A percentile compares a stretch with the other conserved stretches of the same genome.
These are phyloP conservation scores for Chironomus riparius DNA, from an alignment of 2,888 invertebrate genomes.

Conservation along the genomic window DNA sequence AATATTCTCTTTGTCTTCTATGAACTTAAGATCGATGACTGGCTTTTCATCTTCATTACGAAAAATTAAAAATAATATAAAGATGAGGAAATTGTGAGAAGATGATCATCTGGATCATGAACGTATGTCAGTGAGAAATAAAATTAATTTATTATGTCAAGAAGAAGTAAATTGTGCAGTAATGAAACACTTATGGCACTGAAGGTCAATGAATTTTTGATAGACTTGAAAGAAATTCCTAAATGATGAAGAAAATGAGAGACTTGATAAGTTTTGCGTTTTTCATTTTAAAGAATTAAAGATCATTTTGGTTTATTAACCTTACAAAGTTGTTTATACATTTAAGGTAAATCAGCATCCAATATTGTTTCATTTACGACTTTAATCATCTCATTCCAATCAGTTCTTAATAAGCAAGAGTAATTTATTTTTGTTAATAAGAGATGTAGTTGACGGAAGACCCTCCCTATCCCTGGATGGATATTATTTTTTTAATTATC, in stretches of 20 bases:
- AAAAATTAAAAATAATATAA: not conserved
- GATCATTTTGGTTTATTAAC: slow-evolving; percentile 2
- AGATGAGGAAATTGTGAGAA: not conserved
- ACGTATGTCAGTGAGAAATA: not conserved
- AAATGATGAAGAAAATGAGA: too few species aligned
- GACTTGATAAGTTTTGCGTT: not conserved
- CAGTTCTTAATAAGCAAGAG: not conserved
- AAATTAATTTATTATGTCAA: not conserved
- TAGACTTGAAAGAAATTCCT: not conserved
- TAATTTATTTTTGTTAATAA: not conserved
- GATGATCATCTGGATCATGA: not conserved
- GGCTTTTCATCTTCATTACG: not conserved
- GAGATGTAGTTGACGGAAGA: too few species aligned
- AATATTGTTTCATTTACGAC: not conserved
- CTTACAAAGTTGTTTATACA: not conserved
- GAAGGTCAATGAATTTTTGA: slow-evolving; percentile 10
- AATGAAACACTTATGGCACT: not conserved
- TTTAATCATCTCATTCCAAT: not conserved
- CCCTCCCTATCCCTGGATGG: too few species aligned
- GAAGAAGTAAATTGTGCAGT: not conserved
- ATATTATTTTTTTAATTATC: too few species aligned
- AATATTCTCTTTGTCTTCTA: too few species aligned
- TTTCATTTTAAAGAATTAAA: not conserved
- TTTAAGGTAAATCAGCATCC: not conserved
- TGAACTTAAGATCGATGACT: too few species aligned